Evolutionary conservation across 2,797 vertebrate species (phyloP).

Genomic region (Fistularia commersonii): DNA sequence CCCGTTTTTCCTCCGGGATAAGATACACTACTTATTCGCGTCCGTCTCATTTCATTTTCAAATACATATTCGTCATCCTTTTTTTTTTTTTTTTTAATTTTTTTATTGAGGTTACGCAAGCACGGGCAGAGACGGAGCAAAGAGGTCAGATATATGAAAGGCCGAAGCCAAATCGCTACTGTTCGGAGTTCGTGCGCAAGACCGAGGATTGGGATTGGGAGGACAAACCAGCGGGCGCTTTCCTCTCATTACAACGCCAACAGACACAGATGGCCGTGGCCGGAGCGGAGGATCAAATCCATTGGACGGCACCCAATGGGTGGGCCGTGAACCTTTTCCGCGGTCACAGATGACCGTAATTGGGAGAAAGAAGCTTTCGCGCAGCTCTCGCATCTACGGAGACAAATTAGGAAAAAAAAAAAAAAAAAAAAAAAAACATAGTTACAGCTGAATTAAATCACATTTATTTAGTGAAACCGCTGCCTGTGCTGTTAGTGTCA

Average conservation of each 20-base stretch:
- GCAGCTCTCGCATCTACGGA: not conserved
- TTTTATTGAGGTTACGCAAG: conserved; percentile 56
- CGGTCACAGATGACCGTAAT: conserved; percentile 37
- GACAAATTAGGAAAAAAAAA: conserved; percentile 23
- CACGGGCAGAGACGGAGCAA: conserved; percentile 20
- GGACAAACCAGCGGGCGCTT: conserved; percentile 46
- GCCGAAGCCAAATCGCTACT: conserved; percentile 49
- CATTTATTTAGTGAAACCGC: conserved; percentile 24
- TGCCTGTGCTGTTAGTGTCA: conserved; percentile 7
- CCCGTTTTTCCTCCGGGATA: conserved; percentile 47
- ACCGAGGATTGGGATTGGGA: conserved; percentile 43
- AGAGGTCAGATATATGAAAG: conserved; percentile 35
- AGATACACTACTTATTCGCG: conserved; percentile 48
- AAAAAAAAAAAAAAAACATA: no score
- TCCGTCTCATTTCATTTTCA: conserved; percentile 47
- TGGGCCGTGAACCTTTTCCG: conserved; percentile 46
- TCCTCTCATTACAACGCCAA: conserved; percentile 56
- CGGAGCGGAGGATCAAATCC: conserved; percentile 62
- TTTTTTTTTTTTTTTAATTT: conserved; percentile 54
- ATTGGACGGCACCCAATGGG: conserved; percentile 61
- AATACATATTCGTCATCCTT: conserved; percentile 58
- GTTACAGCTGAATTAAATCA: conserved; percentile 10
- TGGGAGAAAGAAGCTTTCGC: conserved; percentile 23
- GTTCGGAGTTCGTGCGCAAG: conserved; percentile 34
- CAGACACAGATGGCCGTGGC: conserved; percentile 65